Percentiles rank a stretch among this genome's conserved stretches.
Evolutionary conservation across 2,888 invertebrate genomes (phyloP).

Genomic region (Coecobrya sp.): DNA sequence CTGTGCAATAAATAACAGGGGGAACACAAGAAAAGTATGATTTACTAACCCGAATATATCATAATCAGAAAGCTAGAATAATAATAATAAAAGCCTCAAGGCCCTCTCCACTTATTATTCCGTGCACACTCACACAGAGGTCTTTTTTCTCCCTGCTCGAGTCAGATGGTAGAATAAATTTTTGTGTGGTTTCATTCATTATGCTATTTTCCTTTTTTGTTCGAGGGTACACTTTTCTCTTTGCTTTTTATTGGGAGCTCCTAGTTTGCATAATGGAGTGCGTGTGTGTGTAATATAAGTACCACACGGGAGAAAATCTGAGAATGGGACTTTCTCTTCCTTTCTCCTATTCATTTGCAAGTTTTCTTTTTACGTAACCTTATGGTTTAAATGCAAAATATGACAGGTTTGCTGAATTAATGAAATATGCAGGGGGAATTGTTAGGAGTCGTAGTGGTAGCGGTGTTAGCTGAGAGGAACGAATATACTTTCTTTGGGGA

Average conservation of each 20-base stretch:
- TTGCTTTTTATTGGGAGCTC: neutral
- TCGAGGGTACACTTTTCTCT: neutral
- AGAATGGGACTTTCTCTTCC: neutral
- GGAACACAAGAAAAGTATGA: constrained; percentile 8
- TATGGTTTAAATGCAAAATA: constrained; percentile 25
- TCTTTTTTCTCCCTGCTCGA: neutral
- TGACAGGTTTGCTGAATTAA: constrained; percentile 27
- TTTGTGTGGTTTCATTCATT: constrained; percentile 20
- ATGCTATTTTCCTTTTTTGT: neutral
- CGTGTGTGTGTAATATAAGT: neutral
- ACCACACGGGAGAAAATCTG: neutral
- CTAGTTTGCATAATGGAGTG: neutral
- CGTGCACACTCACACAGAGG: neutral
- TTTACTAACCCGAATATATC: constrained; percentile 35
- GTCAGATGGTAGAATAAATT: constrained; percentile 1
- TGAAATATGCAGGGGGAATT: constrained; percentile 25
- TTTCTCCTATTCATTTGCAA: neutral
- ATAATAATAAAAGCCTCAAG: neutral
- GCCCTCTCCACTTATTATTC: constrained; percentile 14
- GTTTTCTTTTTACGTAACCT: neutral
- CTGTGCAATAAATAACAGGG: constrained; percentile 6
- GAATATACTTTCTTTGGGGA: neutral
- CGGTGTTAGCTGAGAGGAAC: neutral
- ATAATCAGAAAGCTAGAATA: neutral
- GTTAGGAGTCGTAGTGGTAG: neutral